These are phyloP conservation scores for Blastomussa wellsi DNA, from an alignment of 92 coral and sea anemone species.

Conservation along the genomic window DNA sequence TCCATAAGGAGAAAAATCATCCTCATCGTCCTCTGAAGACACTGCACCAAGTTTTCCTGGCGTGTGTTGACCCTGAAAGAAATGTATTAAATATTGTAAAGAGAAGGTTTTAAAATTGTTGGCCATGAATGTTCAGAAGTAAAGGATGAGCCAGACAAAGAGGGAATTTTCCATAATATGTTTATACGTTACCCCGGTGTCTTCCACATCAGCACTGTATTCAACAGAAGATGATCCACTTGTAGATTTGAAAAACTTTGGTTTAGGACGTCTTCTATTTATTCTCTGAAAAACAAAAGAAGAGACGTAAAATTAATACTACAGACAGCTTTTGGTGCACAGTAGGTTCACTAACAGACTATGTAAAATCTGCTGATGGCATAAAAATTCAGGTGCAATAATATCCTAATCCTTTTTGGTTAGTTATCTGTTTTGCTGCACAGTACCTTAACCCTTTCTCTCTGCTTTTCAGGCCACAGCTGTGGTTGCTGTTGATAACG, in stretches of 20 bases:
- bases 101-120: background rate
- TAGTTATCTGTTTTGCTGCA: background rate
- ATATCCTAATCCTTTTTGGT: no score
- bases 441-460: conserved; percentile 85
- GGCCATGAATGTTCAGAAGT: background rate
- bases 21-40: conserved; percentile 96
- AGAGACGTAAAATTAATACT: background rate
- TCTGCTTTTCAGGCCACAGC: conserved; percentile 96
- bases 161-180: background rate
- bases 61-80: conserved; percentile 67
- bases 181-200: conserved; percentile 67
- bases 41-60: conserved; percentile 87
- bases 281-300: conserved; percentile 56
- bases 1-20: conserved; percentile 97
- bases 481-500: conserved; percentile 99
- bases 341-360: background rate
- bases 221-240: conserved; percentile 99
- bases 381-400: no score
- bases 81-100: background rate
- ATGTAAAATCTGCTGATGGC: background rate
- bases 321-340: background rate
- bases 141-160: background rate
- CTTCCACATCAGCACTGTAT: conserved; percentile 98
- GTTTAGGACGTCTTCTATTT: conserved; percentile 86
- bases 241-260: conserved; percentile 90